A percentile compares a stretch with the other conserved stretches of the same genome.
These are phyloP conservation scores for Limonius californicus DNA, from an alignment of 1,140 invertebrate genomes.

Conservation along the genomic window DNA sequence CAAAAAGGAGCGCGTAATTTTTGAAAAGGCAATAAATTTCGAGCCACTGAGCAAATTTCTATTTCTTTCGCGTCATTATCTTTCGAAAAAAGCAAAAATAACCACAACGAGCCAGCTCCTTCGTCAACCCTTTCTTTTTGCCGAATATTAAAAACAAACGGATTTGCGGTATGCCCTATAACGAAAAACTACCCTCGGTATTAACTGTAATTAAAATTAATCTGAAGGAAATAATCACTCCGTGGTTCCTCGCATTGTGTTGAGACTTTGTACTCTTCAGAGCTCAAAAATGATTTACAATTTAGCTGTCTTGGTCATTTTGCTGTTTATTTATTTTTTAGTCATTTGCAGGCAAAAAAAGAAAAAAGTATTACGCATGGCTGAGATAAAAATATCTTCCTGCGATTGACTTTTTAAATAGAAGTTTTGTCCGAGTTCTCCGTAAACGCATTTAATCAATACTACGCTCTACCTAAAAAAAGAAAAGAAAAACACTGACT, in stretches of 20 bases:
- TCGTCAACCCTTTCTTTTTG: neutral
- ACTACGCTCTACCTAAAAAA: too few species aligned
- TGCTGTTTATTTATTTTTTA: too few species aligned
- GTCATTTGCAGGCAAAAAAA: too few species aligned
- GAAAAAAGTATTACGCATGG: too few species aligned
- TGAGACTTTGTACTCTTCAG: too few species aligned
- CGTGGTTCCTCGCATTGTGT: neutral
- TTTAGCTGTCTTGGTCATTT: too few species aligned
- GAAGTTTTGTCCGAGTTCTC: too few species aligned
- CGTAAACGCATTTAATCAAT: too few species aligned
- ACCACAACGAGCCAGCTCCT: neutral
- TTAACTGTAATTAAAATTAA: neutral
- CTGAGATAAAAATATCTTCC: too few species aligned
- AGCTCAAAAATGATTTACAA: too few species aligned
- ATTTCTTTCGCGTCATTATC: conserved; percentile 13
- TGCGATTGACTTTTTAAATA: too few species aligned
- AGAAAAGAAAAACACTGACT: too few species aligned
- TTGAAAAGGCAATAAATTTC: neutral
- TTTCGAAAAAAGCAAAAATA: conserved; percentile 5
- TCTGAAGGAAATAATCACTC: neutral
- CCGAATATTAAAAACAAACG: neutral
- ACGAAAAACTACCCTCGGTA: neutral
- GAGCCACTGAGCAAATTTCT: neutral
- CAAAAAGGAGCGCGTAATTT: neutral
- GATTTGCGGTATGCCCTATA: neutral